Conservation (phyloP, 2,797 vertebrate genomes). For the Tolypeutes matacus region DNA sequence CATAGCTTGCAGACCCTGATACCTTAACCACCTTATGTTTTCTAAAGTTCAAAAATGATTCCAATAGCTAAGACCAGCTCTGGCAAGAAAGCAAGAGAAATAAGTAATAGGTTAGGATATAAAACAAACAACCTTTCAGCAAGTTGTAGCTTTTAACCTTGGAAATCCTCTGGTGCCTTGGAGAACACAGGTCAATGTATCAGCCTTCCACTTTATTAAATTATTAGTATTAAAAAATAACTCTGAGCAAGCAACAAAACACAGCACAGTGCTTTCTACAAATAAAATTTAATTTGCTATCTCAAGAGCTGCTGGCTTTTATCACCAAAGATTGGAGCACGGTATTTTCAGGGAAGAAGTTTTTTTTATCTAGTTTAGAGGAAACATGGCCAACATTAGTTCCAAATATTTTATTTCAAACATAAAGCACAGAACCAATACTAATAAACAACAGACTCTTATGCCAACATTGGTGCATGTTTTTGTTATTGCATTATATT, state of each 20-base stretch:
- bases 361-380: constrained; percentile 83
- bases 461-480: constrained; percentile 92
- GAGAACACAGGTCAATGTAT: constrained; percentile 86
- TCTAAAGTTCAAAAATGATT: constrained; percentile 82
- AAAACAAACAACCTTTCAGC: constrained; percentile 87
- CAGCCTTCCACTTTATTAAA: constrained; percentile 84
- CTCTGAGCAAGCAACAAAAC: constrained; percentile 80
- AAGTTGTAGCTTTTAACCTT: constrained; percentile 87
- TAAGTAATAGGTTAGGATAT: constrained; percentile 85
- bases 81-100: constrained; percentile 78
- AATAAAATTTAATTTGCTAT: constrained; percentile 84
- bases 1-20: constrained; percentile 67
- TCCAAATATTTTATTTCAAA: constrained; percentile 96
- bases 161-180: constrained; percentile 80
- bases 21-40: constrained; percentile 79
- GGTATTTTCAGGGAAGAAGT: constrained; percentile 80
- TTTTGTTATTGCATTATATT: constrained; percentile 96
- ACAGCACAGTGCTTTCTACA: constrained; percentile 73
- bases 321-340: constrained; percentile 74
- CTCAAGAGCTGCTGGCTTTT: constrained; percentile 79
- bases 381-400: constrained; percentile 85
- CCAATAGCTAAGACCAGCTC: constrained; percentile 82
- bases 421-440: constrained; percentile 92
- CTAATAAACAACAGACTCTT: constrained; percentile 94
- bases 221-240: constrained; percentile 87